phyloP scores from a whole-genome alignment of 2,113 vertebrate genomes.

The Vidua macroura region DNA sequence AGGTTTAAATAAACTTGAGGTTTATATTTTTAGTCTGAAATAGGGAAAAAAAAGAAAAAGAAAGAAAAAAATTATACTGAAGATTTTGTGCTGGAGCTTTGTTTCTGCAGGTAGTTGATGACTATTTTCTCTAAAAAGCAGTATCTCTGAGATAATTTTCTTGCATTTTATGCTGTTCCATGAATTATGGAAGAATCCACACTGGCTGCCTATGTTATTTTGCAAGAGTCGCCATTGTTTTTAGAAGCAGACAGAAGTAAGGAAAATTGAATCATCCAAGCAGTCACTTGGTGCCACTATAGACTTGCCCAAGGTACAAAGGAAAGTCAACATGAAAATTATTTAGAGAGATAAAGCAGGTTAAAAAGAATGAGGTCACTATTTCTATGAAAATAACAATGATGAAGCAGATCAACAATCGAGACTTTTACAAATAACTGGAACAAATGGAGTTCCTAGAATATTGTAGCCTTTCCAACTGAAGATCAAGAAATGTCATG shows the following conservation, averaged over 20 bases:
- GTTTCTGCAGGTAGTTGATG: not conserved
- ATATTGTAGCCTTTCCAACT: not conserved
- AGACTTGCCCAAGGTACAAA: not conserved
- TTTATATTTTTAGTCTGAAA: not conserved
- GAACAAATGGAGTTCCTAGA: not conserved
- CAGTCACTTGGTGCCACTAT: not conserved
- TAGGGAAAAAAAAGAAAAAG: not conserved
- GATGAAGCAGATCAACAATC: not conserved
- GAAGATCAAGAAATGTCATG: not conserved
- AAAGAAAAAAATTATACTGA: not conserved
- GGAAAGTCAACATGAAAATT: not conserved
- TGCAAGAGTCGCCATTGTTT: not conserved
- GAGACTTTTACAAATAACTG: not conserved
- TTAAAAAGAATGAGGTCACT: not conserved
- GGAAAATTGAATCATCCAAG: not conserved
- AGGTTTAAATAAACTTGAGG: not conserved
- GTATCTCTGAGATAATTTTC: not conserved
- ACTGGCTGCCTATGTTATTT: not conserved
- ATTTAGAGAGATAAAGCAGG: not conserved
- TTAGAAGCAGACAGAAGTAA: not conserved
- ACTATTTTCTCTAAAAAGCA: not conserved
- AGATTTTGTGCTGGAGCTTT: not conserved
- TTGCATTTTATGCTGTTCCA: not conserved
- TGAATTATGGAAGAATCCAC: not conserved
- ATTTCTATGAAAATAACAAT: not conserved